Base-by-base conservation (phyloP, 1,140 invertebrate species). In the Anthonomus grandis region DNA sequence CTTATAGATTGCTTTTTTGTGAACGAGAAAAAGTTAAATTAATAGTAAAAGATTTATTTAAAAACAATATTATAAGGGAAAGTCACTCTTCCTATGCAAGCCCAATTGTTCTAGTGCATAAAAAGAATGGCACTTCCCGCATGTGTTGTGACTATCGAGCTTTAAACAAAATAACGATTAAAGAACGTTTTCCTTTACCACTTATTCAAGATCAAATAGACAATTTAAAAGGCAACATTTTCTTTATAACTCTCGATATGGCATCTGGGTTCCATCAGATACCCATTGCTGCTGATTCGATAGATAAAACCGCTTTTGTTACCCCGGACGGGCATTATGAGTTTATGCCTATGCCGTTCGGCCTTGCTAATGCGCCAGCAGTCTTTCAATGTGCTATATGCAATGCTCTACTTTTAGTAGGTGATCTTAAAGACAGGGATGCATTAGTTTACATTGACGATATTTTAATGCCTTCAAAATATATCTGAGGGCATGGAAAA, bases 191-290 rank as follows among this genome's bases (percentile, higher is more conserved):
- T 55, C 76, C 77, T 2, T 61, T 79, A 12, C 74, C 76, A 2
- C 49, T 68, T 18, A 74, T 79, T 6, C 74, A 78, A 38, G 74
- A 77, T 19, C 49, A 73, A 8, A 61, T 81, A 4, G 64, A 75
- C 19, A 42, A 18, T 15, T 57, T 56, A 4, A n/a, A 42, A 19
- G 17, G 41, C 49, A 56, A 51, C 23, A 47, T 63, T 23, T 74
- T 69, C n/a, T n/a, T n/a, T 58, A 64, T 64, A 17, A 63, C 57
- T 8, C 36, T 67, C 2, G 64, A 71, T 57, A 21, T 71, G 5
- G 64, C 42, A 17, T 36, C 55, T 10, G 63, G 62, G 10, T 68
- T 62, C 38, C 62, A 64, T 50, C 67, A 66, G 22, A 64, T 68
- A 1, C 60, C 55, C 1, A 24, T 75, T 1, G 48, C 76, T 1